Percentiles rank a stretch among this genome's conserved stretches.
Evolutionary conservation across 2,888 invertebrate species (phyloP).

Genomic region (Cacoxenus indagator): DNA sequence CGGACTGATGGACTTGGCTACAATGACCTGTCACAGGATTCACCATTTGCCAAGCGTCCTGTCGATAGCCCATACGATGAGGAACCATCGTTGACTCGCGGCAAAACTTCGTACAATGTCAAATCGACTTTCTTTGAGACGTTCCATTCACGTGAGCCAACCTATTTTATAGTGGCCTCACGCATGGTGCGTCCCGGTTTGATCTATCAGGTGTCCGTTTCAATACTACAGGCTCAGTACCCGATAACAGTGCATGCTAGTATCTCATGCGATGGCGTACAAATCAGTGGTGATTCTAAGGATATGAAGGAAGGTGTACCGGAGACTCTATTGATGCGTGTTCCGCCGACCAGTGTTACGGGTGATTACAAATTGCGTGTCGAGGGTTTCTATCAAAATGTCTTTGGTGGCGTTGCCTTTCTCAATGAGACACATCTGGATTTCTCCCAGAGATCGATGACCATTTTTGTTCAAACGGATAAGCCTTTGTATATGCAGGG

Average conservation of each 20-base stretch:
- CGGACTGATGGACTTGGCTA: conserved; percentile 46
- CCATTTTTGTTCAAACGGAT: conserved; percentile 94
- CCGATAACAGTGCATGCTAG: conserved; percentile 90
- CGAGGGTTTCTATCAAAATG: conserved; percentile 79
- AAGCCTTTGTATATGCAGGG: conserved; percentile 96
- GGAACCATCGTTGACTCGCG: conserved; percentile 54
- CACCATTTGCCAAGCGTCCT: conserved; percentile 47
- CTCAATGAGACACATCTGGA: conserved; percentile 86
- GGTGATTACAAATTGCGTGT: conserved; percentile 89
- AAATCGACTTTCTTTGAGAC: conserved; percentile 63
- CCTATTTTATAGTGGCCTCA: conserved; percentile 93
- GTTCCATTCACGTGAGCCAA: conserved; percentile 70
- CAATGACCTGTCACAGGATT: conserved; percentile 55
- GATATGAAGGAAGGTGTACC: conserved; percentile 88
- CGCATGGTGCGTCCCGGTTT: conserved; percentile 92
- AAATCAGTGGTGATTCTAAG: conserved; percentile 86
- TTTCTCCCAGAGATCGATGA: conserved; percentile 93
- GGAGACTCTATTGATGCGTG: conserved; percentile 90
- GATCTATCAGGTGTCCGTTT: conserved; percentile 89
- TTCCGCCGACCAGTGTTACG: conserved; percentile 85
- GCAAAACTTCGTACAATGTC: conserved; percentile 60
- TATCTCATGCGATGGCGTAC: conserved; percentile 90
- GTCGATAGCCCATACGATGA: conserved; percentile 39
- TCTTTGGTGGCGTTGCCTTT: conserved; percentile 89
- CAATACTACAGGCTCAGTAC: conserved; percentile 82